Evolutionary conservation across 2,797 vertebrate species (phyloP), one percentile per base, ranked within the genome.

Genomic region (Coregonus sp.): DNA sequence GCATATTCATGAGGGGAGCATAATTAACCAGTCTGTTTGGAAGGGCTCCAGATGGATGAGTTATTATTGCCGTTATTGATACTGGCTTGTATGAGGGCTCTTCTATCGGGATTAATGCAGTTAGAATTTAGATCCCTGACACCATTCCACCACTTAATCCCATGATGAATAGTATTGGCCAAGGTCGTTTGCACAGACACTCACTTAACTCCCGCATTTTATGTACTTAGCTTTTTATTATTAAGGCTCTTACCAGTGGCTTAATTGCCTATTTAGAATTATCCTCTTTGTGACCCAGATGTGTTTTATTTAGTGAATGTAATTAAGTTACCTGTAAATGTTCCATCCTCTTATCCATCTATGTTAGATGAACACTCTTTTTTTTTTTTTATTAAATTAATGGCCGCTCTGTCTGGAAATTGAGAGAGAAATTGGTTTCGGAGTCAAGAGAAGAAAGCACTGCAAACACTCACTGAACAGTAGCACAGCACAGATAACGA

Each of bases 291-390:
- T 93, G 93, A 93, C 94, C 92, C 89, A 91, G 91, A 92, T 93
- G 90, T 89, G 90, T 93, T 94, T 94, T 92, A 94, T 94, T 93
- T 92, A 89, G 86, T 83, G 84, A 90, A 89, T 89, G 91, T 92
- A 92, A 95, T 94, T 93, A 93, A 93, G 93, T 90, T 92, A 93
- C 91, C 93, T 93, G 92, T 93, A 95, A 94, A 94, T 94, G 93
- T 89, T 82, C 87, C 33, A 25, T 75, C 79, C 86, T 82, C 82
- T 75, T 91, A 93, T 95, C 90, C 86, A 90, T 95, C 93, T 92
- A 85, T 88, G 87, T 90, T 90, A 89, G 78, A 87, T 73, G 79
- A 78, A 73, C 77, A 85, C 81, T 89, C 85, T 85, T 83, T 90
- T 92, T 92, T 89, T 88, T 82, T 85, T 91, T 92, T 92, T 91